Evolutionary conservation across 2,888 invertebrate species (phyloP), one percentile per base, ranked within the genome.

Genomic region (Lobophora halterata): DNA sequence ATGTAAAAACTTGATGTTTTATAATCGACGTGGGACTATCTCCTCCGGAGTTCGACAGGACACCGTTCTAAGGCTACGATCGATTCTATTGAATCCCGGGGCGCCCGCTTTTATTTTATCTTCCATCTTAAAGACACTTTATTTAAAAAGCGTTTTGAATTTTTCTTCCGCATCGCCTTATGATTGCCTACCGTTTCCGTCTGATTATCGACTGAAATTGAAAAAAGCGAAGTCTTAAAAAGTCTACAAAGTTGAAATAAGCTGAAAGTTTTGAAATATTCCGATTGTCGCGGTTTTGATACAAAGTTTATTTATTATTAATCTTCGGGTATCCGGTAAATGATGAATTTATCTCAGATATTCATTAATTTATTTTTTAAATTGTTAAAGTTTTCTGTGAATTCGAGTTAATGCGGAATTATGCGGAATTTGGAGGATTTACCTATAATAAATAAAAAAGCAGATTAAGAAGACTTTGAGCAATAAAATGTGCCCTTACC

Each of bases 261-360:
- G 61, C 55, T 62, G 49, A 38, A 61, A 65, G 52, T 65, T 68
- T 57, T 54, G 40, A 55, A 39, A 52, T 58, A 46, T 57, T 47
- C 34, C 48, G 58, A 52, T 58, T 61, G 69, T 62, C 65, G 63
- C 58, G 69, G 62, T 64, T 58, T 57, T 55, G 55, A 57, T 54
- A 58, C 60, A 52, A 62, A 58, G 66, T n/a, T n/a, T n/a, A 66
- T 65, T 70, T 65, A 59, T 66, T 60, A 69, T 71, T 69, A 66
- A 64, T 66, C 60, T 60, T 49, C 37, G 52, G 58, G 58, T 61
- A 63, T 65, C 60, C 63, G 54, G 49, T 46, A 44, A 55, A 57
- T 52, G 29, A 29, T 46, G 57, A 46, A 51, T 55, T 58, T 30
- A 38, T 19, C 21, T 20, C 3, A 29, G 29, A 14, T 33, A 10